A percentile compares a stretch with the other conserved stretches of the same genome.
phyloP scores from a whole-genome alignment of 2,113 vertebrate genomes.

The Eonycteris spelaea region DNA sequence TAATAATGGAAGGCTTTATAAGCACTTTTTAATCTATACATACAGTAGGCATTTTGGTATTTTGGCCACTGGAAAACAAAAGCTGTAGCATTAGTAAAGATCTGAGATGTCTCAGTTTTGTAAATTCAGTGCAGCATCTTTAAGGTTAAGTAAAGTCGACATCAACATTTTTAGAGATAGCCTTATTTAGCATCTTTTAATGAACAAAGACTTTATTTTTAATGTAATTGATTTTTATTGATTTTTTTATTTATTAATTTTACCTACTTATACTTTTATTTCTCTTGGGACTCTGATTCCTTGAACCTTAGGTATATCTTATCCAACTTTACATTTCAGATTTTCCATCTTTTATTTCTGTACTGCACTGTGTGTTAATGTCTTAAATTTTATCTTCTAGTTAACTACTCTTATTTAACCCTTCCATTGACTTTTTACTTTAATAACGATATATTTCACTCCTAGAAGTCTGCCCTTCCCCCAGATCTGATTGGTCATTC shows the following conservation, averaged over 20 bases:
- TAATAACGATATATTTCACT: neutral
- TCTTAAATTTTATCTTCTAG: neutral
- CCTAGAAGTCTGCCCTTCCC: neutral
- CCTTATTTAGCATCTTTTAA: slow-evolving; percentile 41
- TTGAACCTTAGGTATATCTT: neutral
- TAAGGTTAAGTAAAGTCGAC: slow-evolving; percentile 88
- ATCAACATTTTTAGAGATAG: slow-evolving; percentile 84
- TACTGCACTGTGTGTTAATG: neutral
- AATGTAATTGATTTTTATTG: neutral
- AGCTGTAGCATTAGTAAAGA: slow-evolving; percentile 79
- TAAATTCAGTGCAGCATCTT: slow-evolving; percentile 86
- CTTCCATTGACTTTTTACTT: neutral
- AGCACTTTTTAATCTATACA: slow-evolving; percentile 79
- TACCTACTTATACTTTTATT: neutral
- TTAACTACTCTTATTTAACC: neutral
- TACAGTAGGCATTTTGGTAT: slow-evolving; percentile 82
- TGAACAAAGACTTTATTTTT: neutral
- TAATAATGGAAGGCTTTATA: slow-evolving; percentile 76
- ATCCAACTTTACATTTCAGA: neutral
- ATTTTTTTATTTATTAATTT: neutral
- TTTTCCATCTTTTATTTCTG: neutral
- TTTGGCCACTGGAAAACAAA: slow-evolving; percentile 84
- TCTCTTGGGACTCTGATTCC: neutral
- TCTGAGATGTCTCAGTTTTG: slow-evolving; percentile 80
- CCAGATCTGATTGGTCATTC: neutral